A percentile compares a stretch with the other conserved stretches of the same genome.
Evolutionary conservation across 2,888 invertebrate genomes (phyloP).

Genomic region (Flabesymbios commensalis): DNA sequence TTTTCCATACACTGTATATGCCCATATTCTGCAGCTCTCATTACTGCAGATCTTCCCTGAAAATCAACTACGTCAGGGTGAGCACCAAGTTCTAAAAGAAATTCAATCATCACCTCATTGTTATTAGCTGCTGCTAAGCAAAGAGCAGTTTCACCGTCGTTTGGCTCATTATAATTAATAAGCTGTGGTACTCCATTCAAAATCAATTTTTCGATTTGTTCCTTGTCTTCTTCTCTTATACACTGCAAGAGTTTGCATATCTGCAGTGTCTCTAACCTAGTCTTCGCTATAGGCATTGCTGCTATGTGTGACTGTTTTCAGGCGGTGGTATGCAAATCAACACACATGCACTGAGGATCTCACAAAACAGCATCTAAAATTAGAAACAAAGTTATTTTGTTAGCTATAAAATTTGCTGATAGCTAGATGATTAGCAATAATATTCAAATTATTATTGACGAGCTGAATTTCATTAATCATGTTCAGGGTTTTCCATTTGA

Average conservation of each 20-base stretch:
- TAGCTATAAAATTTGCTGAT: too few species aligned
- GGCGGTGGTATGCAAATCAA: too few species aligned
- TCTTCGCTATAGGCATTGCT: slow-evolving; percentile 61
- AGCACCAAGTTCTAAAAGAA: slow-evolving; percentile 55
- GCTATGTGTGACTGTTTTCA: too few species aligned
- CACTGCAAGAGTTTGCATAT: slow-evolving; percentile 61
- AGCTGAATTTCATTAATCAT: too few species aligned
- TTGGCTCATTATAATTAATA: slow-evolving; percentile 60
- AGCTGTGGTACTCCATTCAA: slow-evolving; percentile 58
- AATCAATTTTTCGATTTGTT: slow-evolving; percentile 57
- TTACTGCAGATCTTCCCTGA: slow-evolving; percentile 56
- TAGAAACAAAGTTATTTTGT: too few species aligned
- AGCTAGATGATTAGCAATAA: too few species aligned
- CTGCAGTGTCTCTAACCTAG: slow-evolving; percentile 57
- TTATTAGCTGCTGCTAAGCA: slow-evolving; percentile 57
- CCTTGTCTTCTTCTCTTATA: slow-evolving; percentile 55
- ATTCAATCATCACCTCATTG: slow-evolving; percentile 60
- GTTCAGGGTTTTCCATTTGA: too few species aligned
- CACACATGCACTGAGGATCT: too few species aligned
- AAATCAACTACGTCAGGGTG: slow-evolving; percentile 61
- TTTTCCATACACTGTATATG: slow-evolving; percentile 59
- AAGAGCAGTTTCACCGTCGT: slow-evolving; percentile 52
- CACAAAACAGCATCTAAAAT: too few species aligned
- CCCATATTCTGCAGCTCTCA: slow-evolving; percentile 61
- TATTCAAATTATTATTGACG: too few species aligned